Percentiles rank a stretch among this genome's conserved stretches.
phyloP scores from a whole-genome alignment of 2,797 vertebrate species.

The Microhierax caerulescens region DNA sequence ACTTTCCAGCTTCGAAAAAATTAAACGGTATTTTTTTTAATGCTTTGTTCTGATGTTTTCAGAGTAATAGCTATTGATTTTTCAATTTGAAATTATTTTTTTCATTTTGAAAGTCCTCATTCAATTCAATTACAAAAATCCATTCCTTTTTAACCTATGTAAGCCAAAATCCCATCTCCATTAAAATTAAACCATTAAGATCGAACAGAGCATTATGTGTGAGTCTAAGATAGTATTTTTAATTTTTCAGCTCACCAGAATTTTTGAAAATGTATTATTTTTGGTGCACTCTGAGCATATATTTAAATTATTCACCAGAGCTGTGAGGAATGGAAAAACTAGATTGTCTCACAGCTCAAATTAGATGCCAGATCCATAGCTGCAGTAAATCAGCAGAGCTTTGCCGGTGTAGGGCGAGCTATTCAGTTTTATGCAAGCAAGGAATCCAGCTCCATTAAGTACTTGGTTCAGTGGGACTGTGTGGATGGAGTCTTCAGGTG shows the following conservation, averaged over 20 bases:
- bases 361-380: conserved; percentile 6
- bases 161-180: not conserved
- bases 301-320: conserved; percentile 55
- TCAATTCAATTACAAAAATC: not conserved
- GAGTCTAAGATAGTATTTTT: not conserved
- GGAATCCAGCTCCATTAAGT: not conserved
- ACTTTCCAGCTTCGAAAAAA: not conserved
- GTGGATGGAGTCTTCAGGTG: not conserved
- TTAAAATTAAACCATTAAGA: not conserved
- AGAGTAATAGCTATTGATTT: not conserved
- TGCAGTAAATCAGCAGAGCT: conserved; percentile 18
- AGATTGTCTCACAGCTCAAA: conserved; percentile 10
- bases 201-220: not conserved
- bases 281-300: not conserved
- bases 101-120: not conserved
- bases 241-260: conserved; percentile 29
- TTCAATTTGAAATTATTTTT: not conserved
- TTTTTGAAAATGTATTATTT: conserved; percentile 24
- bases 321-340: conserved; percentile 11
- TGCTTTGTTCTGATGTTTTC: not conserved
- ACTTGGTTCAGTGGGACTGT: not conserved
- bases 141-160: not conserved
- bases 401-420: not conserved
- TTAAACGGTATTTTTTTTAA: not conserved
- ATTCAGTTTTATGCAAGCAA: not conserved